These are phyloP conservation scores for Pionites leucogaster DNA, from an alignment of 2,113 vertebrate genomes.

Conservation along the genomic window DNA sequence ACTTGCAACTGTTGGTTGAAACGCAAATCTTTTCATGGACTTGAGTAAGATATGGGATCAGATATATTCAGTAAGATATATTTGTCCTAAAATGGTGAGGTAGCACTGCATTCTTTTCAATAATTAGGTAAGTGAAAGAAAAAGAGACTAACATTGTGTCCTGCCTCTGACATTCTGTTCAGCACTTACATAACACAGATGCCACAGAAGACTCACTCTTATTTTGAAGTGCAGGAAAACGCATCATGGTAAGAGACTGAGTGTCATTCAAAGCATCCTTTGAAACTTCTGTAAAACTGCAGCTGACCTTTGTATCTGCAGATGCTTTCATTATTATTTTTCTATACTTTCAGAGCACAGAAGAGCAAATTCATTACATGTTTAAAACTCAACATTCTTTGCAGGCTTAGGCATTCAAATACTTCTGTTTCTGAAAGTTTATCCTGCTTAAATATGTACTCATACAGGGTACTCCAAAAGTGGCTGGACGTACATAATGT, in stretches of 20 bases:
- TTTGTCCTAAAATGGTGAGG: neutral
- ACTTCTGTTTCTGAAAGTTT: neutral
- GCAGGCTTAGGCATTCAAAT: neutral
- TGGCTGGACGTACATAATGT: neutral
- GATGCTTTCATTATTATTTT: constrained; percentile 31
- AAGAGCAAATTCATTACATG: neutral
- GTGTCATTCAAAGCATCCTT: constrained; percentile 43
- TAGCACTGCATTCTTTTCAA: neutral
- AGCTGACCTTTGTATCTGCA: neutral
- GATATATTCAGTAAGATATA: neutral
- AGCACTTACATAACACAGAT: neutral
- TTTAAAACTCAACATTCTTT: neutral
- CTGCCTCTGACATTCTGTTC: neutral
- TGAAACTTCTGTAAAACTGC: constrained; percentile 25
- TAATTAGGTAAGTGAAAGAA: neutral
- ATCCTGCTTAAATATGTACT: neutral
- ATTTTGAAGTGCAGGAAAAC: constrained; percentile 39
- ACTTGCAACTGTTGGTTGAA: neutral
- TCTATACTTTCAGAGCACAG: neutral
- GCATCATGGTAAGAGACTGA: neutral
- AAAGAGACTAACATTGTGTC: constrained; percentile 9
- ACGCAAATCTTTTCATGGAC: neutral
- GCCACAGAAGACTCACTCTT: neutral
- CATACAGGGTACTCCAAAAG: neutral
- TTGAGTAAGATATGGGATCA: neutral